phyloP scores from a whole-genome alignment of 2,797 vertebrate species.

The Eremophila alpestris region DNA sequence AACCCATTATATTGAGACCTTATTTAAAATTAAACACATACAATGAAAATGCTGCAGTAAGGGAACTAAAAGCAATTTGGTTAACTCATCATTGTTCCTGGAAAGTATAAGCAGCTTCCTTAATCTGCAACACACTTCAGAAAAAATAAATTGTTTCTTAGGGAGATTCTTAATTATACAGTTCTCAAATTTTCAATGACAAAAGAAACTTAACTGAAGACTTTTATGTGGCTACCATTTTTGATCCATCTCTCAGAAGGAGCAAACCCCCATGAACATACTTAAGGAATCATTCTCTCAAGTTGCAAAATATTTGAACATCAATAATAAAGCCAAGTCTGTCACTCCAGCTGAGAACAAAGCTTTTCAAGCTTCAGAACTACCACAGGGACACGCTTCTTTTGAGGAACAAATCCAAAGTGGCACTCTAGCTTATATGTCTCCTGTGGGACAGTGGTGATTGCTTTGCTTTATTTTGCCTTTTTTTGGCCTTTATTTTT shows the following conservation, averaged over 20 bases:
- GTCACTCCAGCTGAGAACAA: constrained; percentile 49
- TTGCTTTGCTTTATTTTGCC: rapidly evolving
- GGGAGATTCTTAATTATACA: background rate
- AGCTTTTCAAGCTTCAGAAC: constrained; percentile 27
- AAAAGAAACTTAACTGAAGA: background rate
- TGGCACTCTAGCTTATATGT: background rate
- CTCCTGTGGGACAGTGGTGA: background rate
- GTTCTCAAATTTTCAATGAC: background rate
- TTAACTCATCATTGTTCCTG: background rate
- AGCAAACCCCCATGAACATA: background rate
- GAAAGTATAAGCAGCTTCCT: background rate
- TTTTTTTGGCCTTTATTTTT: rapidly evolving
- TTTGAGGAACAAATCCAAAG: constrained; percentile 34
- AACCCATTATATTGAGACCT: background rate
- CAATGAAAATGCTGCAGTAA: background rate
- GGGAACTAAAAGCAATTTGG: background rate
- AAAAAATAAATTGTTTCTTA: background rate
- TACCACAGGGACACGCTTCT: background rate
- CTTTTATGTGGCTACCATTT: background rate
- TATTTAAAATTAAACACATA: background rate
- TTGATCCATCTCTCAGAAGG: background rate
- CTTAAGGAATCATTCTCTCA: background rate
- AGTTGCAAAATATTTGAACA: constrained; percentile 35
- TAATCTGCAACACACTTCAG: background rate
- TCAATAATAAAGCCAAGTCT: constrained; percentile 2